Evolutionary conservation across 2,888 invertebrate species (phyloP), one percentile per base, ranked within the genome.

Genomic region (Hemistola chrysoprasaria): DNA sequence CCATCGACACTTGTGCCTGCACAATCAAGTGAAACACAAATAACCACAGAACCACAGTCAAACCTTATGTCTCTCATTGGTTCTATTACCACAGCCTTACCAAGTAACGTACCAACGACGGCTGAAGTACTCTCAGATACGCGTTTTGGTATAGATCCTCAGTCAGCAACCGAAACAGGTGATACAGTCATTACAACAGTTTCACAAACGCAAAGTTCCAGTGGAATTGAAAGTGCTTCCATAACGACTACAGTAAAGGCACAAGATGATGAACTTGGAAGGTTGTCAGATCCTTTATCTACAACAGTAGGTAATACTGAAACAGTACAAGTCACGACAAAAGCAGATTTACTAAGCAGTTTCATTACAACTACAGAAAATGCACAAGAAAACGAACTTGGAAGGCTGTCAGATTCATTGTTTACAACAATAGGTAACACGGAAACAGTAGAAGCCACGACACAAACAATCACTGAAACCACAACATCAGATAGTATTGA

Each of bases 231-330:
- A 22, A 62, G 55, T 30, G 61, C 56, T 48, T 34, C 48, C 20
- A 26, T 36, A 23, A 31, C 47, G 11, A 64, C 63, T 6, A 65
- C 64, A 26, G 59, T 62, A 36, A 46, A 47, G 37, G 40, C 35
- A 28, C 40, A 41, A 40, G 29, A 53, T 33, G 25, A 24, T 37
- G 34, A 44, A 31, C 27, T 27, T 6, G 33, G 26, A 30, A 29
- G 20, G n/a, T 7, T 16, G 8, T 32, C 22, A 11, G 31, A 38
- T 31, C 37, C 40, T 34, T 10, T 30, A 32, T n/a, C 40, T 28
- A 53, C 40, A 28, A 47, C 49, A 20, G 7, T 43, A 40, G 39
- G 44, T 35, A 49, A 28, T 8, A 38, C 33, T 42, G 54, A 33
- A 9, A 16, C 34, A 25, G 30, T 11, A 21, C 25, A 37, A 24